Evolutionary conservation across 2,113 vertebrate species (phyloP), one percentile per base, ranked within the genome.

Genomic region (Felis chaus): DNA sequence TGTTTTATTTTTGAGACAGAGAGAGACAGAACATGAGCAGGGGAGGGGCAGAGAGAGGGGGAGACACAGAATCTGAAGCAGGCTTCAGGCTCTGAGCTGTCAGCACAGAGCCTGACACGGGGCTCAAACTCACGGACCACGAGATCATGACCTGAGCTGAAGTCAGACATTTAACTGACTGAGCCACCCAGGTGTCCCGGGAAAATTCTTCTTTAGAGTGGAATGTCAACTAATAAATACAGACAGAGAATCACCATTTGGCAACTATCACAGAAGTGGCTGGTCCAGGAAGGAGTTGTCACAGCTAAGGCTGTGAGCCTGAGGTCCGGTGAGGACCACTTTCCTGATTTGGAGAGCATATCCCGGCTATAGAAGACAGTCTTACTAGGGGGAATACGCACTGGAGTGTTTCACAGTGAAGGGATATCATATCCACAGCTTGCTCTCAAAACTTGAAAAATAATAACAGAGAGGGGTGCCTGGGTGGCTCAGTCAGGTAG

Each of bases 371-470:
- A 2, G 3, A 57, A 45, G 21, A 66, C 79, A 73, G n/a, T 29
- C 19, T 53, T 87, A 9, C 23, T 78, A 36, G 5, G n/a, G 45
- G 55, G 53, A 19, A 76, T 19, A 74, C 10, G 90, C 14, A 73
- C 5, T 39, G 2, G 19, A 57, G 7, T 39, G 63, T 87, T 82
- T 15, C 13, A 27, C 14, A 5, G 10, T 41, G 33, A 94, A 82
- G 29, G 19, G 29, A 15, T n/a, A 61, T 23, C 45, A 23, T 3
- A 61, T 61, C 68, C 74, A 57, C 29, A 80, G 29, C n/a, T n/a
- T 82, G 68, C 18, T 83, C 78, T 89, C 68, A 91, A 90, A 92
- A 50, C 48, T 93, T 57, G 92, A 41, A 81, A 76, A 90, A 88
- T 61, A 61, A 1, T 23, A 61, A 61, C 3, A 61, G 57, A 61